phyloP scores from a whole-genome alignment of 2,888 invertebrate genomes.

The Carterocephalus palaemon region DNA sequence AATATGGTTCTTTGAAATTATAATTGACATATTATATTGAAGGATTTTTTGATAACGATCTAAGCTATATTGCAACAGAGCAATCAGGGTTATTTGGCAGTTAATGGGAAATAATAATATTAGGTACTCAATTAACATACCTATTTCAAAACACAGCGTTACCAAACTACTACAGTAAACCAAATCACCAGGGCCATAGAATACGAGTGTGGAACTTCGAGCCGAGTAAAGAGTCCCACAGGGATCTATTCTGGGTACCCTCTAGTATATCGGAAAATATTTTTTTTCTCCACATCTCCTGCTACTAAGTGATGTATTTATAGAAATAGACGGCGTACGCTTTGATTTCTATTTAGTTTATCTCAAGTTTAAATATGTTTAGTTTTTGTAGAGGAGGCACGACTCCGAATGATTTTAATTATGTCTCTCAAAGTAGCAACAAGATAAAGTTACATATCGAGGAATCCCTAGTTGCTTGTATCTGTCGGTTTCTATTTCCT shows the following conservation, averaged over 20 bases:
- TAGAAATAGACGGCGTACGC: conserved; percentile 61
- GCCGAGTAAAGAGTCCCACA: conserved; percentile 66
- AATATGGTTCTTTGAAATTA: background rate
- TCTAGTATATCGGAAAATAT: conserved; percentile 37
- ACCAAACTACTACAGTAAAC: background rate
- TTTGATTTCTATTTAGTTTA: conserved; percentile 58
- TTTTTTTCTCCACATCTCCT: conserved; percentile 32
- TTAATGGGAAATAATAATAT: too few species aligned
- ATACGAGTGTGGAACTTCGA: conserved; percentile 49
- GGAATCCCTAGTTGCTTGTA: conserved; percentile 18
- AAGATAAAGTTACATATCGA: conserved; percentile 24
- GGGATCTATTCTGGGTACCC: conserved; percentile 75
- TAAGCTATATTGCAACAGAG: too few species aligned
- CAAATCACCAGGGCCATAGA: conserved; percentile 33
- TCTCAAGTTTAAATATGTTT: conserved; percentile 39
- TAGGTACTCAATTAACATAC: too few species aligned
- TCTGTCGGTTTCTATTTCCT: conserved; percentile 23
- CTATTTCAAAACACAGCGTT: too few species aligned
- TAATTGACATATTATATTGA: too few species aligned
- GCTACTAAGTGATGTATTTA: conserved; percentile 59
- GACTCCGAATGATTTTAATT: conserved; percentile 25
- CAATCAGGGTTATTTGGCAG: too few species aligned
- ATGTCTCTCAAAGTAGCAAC: conserved; percentile 25
- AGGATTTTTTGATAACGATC: too few species aligned
- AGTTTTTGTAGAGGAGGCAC: conserved; percentile 23